These are phyloP conservation scores for Hydrozoanthus tunicans DNA, from an alignment of 64 coral and sea anemone genomes.

Conservation along the genomic window DNA sequence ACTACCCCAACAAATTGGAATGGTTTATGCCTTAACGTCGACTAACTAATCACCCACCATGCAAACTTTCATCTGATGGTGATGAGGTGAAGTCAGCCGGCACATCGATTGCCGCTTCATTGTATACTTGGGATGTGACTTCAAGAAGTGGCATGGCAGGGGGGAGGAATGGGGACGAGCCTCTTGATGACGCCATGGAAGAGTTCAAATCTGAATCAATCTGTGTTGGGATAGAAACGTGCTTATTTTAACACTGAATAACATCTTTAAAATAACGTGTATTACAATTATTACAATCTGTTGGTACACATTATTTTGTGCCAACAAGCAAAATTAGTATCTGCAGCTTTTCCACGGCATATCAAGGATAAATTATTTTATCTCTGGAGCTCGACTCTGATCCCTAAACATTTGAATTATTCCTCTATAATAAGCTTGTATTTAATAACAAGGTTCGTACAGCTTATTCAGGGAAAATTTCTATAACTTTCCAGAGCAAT, in stretches of 20 bases:
- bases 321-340: no score
- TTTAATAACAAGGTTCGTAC: no score
- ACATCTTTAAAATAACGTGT: neutral
- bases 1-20: neutral
- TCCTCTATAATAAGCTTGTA: no score
- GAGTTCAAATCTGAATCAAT: constrained; percentile 94
- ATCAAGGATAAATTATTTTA: no score
- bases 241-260: neutral
- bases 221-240: constrained; percentile 27
- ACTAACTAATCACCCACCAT: neutral
- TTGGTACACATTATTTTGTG: no score
- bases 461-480: no score
- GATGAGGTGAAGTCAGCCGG: constrained; percentile 59
- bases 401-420: no score
- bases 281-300: neutral
- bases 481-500: no score
- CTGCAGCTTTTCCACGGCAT: no score
- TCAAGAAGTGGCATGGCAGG: constrained; percentile 93
- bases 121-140: constrained; percentile 67
- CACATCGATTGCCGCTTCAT: constrained; percentile 86
- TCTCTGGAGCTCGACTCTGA: no score
- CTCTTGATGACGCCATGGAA: constrained; percentile 83
- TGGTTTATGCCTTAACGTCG: neutral
- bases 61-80: constrained; percentile 56
- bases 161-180: constrained; percentile 94